Evolutionary conservation across 2,113 vertebrate genomes (phyloP), one percentile per base, ranked within the genome.

Genomic region (Myodes glareolus): DNA sequence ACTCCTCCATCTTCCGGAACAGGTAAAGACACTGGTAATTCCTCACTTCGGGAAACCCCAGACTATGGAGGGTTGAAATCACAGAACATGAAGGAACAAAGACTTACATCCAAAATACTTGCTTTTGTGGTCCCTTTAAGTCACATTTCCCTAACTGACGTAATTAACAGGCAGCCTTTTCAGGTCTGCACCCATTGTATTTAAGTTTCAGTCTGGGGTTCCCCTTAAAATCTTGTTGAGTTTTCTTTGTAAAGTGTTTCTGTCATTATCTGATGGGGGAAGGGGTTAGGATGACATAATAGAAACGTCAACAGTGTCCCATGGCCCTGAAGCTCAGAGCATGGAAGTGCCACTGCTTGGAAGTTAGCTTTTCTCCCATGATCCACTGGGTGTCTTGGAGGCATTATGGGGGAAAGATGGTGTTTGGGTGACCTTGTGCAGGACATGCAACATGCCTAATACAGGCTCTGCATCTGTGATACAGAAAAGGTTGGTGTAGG

Each of bases 1-100:
- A 99, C 99, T 0, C 99, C 99, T 88, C 99, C 99, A 0, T 99
- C 99, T 95, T 99, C 99, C 97, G 99, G 99, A 98, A 99, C 98
- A 99, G 99, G 99, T 99, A 98, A 98, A 19, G 33, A 50, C 31
- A 19, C 0, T 45, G 21, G 14, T n/a, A 29, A 4, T 86, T 87
- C 12, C 36, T 23, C 39, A 29, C 36, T 14, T 39, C 45, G 21
- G 84, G 77, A 77, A 70, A 90, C n/a, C 2, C 19, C 7, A 52
- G 29, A 0, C 25, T 25, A 0, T 33, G 33, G 85, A 31, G 42
- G 45, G 42, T 42, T 90, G 47, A 90, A 39, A 12, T 29, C 84
- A 31, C 65, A 65, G 72, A 73, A 6, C n/a, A 39, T 5, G 76
- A 81, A 91, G 17, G 33, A 77, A 72, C n/a, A 27, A 77, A 70